Conservation (phyloP, 2,797 vertebrate species). For the Schizopygopsis malacanthus region DNA sequence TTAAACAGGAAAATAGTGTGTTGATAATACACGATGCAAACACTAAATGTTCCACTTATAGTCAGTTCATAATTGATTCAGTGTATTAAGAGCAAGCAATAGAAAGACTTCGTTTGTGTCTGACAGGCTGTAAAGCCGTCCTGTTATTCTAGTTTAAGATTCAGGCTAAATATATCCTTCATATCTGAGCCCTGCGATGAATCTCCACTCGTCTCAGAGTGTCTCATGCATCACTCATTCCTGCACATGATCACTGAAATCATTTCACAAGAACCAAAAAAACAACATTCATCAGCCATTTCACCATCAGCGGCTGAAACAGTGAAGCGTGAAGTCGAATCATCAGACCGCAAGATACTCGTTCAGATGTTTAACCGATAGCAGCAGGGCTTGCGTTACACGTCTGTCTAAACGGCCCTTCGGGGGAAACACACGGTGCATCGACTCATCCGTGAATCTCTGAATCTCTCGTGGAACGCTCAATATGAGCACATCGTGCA, state of each 20-base stretch:
- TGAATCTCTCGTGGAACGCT: background rate
- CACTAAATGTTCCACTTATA: no score
- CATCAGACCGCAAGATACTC: background rate
- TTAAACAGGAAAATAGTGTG: no score
- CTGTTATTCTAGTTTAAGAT: background rate
- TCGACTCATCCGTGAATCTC: background rate
- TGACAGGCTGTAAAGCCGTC: background rate
- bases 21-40: no score
- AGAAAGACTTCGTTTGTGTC: no score
- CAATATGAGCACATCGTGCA: background rate
- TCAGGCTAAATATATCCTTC: background rate
- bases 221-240: background rate
- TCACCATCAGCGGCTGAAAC: background rate
- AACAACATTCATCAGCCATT: background rate
- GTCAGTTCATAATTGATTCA: no score
- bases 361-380: background rate
- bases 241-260: background rate
- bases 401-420: constrained; percentile 32
- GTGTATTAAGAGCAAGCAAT: no score
- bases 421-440: background rate
- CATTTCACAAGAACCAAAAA: background rate
- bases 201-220: background rate
- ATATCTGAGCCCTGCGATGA: background rate
- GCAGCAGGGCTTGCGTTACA: background rate
- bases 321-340: background rate